These are phyloP conservation scores for Lordiphosa mommai DNA, from an alignment of 1,140 invertebrate species.

Conservation along the genomic window DNA sequence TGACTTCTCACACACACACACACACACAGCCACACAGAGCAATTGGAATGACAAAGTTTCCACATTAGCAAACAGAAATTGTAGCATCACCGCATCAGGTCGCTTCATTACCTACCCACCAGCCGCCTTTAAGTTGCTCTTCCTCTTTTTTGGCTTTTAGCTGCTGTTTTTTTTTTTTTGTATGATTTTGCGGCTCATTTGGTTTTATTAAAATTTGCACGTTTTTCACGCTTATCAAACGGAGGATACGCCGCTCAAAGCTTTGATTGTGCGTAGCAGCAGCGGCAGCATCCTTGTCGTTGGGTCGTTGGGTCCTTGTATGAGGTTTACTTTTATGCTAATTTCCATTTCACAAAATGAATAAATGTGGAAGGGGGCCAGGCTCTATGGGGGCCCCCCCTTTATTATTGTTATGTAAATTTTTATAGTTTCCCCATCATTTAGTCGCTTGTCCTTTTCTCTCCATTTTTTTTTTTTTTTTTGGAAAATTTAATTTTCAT, in stretches of 20 bases:
- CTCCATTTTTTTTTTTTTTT: not conserved
- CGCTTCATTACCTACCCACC: slow-evolving; percentile 24
- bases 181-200: slow-evolving; percentile 75
- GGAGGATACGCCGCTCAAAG: slow-evolving; percentile 26
- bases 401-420: slow-evolving; percentile 78
- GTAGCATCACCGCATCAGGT: slow-evolving; percentile 41
- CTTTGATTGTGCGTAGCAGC: slow-evolving; percentile 55
- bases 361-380: slow-evolving; percentile 60
- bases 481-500: too few species aligned
- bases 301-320: slow-evolving; percentile 8
- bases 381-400: slow-evolving; percentile 5
- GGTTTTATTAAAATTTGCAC: slow-evolving; percentile 74
- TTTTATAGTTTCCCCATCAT: slow-evolving; percentile 78
- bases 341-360: slow-evolving; percentile 62
- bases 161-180: slow-evolving; percentile 29
- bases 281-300: not conserved
- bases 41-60: slow-evolving; percentile 56
- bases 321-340: slow-evolving; percentile 69
- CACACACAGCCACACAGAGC: not conserved
- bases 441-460: slow-evolving; percentile 34
- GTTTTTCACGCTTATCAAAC: slow-evolving; percentile 71
- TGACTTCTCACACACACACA: not conserved
- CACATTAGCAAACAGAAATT: slow-evolving; percentile 59
- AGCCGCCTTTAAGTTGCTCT: slow-evolving; percentile 14
- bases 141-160: not conserved